Conservation (phyloP, 2,797 vertebrate genomes). For the Helicolenus hilgendorfi region DNA sequence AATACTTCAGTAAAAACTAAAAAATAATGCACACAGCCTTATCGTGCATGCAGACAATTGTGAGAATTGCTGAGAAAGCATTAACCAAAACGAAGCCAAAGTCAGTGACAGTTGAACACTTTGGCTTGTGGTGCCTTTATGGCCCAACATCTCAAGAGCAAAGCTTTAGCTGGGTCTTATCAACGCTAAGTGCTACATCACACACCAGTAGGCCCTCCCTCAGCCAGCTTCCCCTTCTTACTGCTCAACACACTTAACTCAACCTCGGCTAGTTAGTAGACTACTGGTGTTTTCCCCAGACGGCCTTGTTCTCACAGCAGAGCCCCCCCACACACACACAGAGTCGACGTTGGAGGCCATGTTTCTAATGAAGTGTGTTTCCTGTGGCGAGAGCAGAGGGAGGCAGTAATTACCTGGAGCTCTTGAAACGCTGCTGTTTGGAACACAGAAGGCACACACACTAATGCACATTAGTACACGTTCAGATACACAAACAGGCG, state of each 20-base stretch:
- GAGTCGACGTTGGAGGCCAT: not conserved
- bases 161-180: not conserved
- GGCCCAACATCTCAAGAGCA: not conserved
- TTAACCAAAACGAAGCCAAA: not conserved
- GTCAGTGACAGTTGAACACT: not conserved
- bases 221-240: not conserved
- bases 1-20: not conserved
- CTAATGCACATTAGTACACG: not conserved
- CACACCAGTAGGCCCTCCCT: not conserved
- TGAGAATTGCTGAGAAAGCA: not conserved
- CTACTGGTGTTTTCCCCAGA: conserved; percentile 16
- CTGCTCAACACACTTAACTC: not conserved
- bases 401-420: conserved; percentile 51
- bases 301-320: conserved; percentile 8
- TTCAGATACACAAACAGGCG: conserved; percentile 15
- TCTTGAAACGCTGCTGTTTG: conserved; percentile 18
- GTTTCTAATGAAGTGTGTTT: conserved; percentile 29
- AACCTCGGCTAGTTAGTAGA: not conserved
- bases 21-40: not conserved
- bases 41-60: not conserved
- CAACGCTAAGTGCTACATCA: not conserved
- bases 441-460: not conserved
- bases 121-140: not conserved
- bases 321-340: not conserved
- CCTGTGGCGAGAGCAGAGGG: conserved; percentile 33